phyloP scores from a whole-genome alignment of 2,888 invertebrate species.

The Cylloceria caligata region DNA sequence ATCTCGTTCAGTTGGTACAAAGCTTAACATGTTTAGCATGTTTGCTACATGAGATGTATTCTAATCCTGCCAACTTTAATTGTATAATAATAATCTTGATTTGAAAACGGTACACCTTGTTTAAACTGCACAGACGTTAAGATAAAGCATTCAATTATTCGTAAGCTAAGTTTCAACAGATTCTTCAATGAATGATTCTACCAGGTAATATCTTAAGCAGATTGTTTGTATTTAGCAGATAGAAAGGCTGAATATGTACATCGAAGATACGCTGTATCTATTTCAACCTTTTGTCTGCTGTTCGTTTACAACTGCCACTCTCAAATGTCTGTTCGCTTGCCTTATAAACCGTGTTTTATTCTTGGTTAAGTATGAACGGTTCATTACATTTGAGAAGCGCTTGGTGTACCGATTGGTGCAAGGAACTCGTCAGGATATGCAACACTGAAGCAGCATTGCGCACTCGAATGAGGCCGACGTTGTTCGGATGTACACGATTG shows the following conservation, averaged over 20 bases:
- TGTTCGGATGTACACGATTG: constrained; percentile 8
- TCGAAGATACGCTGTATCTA: constrained; percentile 11
- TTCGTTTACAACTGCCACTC: neutral
- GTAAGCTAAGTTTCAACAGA: too few relatives aligned
- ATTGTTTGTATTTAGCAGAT: constrained; percentile 6
- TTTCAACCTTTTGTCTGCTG: constrained; percentile 1
- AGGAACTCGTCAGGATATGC: neutral
- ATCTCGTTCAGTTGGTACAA: too few relatives aligned
- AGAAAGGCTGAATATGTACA: neutral
- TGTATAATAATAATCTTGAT: too few relatives aligned
- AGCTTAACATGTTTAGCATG: too few relatives aligned
- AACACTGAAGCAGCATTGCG: neutral
- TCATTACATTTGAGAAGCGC: neutral
- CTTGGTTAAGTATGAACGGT: neutral
- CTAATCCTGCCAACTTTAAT: too few relatives aligned
- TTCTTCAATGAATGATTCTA: too few relatives aligned
- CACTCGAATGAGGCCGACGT: neutral
- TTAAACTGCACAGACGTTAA: too few relatives aligned
- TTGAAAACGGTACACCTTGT: too few relatives aligned
- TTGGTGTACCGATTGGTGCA: neutral
- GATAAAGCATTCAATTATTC: too few relatives aligned
- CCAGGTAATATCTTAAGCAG: too few relatives aligned
- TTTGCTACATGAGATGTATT: too few relatives aligned
- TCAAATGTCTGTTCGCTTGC: neutral
- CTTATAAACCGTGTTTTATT: neutral